phyloP scores from a whole-genome alignment of 1,140 invertebrate species.

The Drosophila hydei region DNA sequence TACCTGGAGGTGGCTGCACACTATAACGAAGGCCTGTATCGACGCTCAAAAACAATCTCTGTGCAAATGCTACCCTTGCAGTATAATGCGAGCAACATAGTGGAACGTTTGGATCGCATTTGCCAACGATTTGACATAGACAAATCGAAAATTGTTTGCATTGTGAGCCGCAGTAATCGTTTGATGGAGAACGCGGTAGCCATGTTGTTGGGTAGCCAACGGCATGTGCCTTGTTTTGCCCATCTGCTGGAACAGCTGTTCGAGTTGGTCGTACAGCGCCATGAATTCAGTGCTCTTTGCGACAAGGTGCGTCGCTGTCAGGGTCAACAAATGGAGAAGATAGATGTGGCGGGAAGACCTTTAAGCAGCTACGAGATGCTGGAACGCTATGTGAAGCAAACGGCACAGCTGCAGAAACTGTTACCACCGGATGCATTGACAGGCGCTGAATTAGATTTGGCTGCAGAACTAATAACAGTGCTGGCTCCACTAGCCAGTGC shows the following conservation, averaged over 20 bases:
- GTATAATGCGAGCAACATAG: constrained; percentile 31
- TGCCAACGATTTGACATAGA: constrained; percentile 47
- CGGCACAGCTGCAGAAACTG: constrained; percentile 1
- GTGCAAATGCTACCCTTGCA: constrained; percentile 27
- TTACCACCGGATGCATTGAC: constrained; percentile 15
- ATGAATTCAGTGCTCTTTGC: constrained; percentile 18
- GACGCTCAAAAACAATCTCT: constrained; percentile 20
- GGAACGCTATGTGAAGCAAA: constrained; percentile 26
- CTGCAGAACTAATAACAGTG: constrained; percentile 26
- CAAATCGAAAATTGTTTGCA: constrained; percentile 44
- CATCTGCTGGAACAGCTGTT: constrained; percentile 29
- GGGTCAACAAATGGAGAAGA: not conserved
- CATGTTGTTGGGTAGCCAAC: constrained; percentile 28
- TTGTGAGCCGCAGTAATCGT: constrained; percentile 25
- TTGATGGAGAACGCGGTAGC: constrained; percentile 34
- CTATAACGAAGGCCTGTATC: constrained; percentile 29
- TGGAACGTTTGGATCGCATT: constrained; percentile 31
- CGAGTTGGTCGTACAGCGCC: constrained; percentile 15
- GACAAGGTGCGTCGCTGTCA: constrained; percentile 33
- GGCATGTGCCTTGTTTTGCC: constrained; percentile 47
- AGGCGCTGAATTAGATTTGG: constrained; percentile 20
- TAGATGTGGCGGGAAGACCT: no score
- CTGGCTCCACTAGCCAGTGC: constrained; percentile 39
- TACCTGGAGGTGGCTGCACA: constrained; percentile 44
- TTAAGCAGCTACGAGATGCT: constrained; percentile 36